phyloP scores from a whole-genome alignment of 1,140 invertebrate species.

The Aphelenchoides besseyi region DNA sequence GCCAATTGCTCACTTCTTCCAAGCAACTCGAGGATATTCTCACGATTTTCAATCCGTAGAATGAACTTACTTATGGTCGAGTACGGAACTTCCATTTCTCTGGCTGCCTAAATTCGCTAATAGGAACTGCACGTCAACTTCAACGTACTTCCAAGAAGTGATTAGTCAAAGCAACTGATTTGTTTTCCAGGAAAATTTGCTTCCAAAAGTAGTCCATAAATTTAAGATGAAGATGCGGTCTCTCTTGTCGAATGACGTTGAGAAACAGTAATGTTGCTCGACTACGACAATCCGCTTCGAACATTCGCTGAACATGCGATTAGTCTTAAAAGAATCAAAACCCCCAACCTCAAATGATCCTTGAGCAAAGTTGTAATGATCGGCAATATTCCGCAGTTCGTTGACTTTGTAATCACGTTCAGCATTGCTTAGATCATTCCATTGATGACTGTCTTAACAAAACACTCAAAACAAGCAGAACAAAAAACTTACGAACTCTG shows the following conservation, averaged over 20 bases:
- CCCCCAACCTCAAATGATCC: conserved; percentile 7
- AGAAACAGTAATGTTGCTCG: conserved; percentile 3
- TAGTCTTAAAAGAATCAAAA: background rate
- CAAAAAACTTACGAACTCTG: background rate
- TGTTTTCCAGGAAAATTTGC: conserved; percentile 3
- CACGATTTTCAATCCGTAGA: background rate
- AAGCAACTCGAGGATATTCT: conserved; percentile 7
- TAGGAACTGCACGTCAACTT: background rate
- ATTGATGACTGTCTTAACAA: background rate
- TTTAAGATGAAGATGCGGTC: background rate
- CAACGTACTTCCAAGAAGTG: conserved; percentile 2
- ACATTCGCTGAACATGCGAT: conserved; percentile 2
- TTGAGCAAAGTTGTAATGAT: conserved; percentile 11
- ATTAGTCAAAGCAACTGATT: background rate
- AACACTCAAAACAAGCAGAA: background rate
- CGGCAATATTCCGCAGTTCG: background rate
- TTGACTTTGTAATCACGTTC: background rate
- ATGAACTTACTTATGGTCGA: background rate
- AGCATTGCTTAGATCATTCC: background rate
- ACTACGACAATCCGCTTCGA: background rate
- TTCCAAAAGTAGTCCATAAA: conserved; percentile 18
- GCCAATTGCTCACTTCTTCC: background rate
- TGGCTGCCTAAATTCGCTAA: background rate
- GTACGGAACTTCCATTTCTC: background rate
- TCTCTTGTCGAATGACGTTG: background rate